phyloP scores from a whole-genome alignment of 2,113 vertebrate species.

The Spilogale gracilis region DNA sequence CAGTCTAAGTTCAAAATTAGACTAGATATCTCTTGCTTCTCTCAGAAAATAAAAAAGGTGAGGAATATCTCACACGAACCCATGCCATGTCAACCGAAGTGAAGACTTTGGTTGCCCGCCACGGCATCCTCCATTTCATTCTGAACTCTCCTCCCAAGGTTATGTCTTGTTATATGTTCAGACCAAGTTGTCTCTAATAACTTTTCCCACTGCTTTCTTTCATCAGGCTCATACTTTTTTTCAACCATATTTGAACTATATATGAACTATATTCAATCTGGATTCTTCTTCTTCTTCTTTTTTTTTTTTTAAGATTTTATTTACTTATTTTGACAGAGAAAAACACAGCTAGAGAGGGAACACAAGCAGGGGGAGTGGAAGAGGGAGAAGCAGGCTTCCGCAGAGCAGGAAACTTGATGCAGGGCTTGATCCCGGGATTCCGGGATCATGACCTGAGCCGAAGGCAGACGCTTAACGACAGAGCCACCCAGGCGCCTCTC shows the following conservation, averaged over 20 bases:
- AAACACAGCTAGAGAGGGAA: too few relatives aligned
- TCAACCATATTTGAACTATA: not conserved
- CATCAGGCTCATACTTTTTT: not conserved
- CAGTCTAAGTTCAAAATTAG: slow-evolving; percentile 46
- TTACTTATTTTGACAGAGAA: too few relatives aligned
- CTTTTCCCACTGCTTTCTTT: not conserved
- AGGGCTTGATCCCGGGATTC: too few relatives aligned
- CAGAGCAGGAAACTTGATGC: too few relatives aligned
- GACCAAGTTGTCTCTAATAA: not conserved
- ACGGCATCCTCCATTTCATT: not conserved
- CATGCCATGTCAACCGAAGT: too few relatives aligned
- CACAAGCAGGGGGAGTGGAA: too few relatives aligned
- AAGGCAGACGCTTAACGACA: too few relatives aligned
- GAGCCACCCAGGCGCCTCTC: too few relatives aligned
- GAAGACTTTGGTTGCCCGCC: not conserved
- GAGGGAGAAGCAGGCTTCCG: too few relatives aligned
- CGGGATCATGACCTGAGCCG: too few relatives aligned
- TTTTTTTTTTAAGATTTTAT: too few relatives aligned
- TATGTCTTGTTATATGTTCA: not conserved
- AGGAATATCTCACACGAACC: not conserved
- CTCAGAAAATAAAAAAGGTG: slow-evolving; percentile 16
- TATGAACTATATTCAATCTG: not conserved
- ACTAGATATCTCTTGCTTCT: slow-evolving; percentile 12
- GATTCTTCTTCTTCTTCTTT: not conserved
- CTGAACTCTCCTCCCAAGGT: not conserved